These are phyloP conservation scores for Drosophila nikananu DNA, from an alignment of 1,140 invertebrate species.

Conservation along the genomic window DNA sequence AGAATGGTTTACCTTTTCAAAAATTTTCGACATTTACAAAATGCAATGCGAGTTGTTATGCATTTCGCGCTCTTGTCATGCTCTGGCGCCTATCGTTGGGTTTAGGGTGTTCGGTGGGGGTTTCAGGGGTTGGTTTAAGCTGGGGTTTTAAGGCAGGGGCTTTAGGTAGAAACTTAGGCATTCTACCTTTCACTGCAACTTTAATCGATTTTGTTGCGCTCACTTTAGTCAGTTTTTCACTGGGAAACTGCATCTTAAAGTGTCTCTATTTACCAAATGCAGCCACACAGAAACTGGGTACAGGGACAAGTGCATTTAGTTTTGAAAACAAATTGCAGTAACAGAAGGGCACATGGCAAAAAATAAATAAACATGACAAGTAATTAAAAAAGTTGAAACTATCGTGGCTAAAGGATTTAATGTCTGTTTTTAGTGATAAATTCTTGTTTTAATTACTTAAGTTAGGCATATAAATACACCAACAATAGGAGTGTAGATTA, in stretches of 20 bases:
- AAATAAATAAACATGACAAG: not conserved
- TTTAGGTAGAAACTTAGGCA: no score
- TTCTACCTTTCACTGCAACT: not conserved
- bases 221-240: conserved; percentile 14
- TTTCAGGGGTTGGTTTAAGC: not conserved
- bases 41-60: conserved; percentile 49
- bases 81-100: conserved; percentile 25
- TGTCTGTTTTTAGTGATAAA: no score
- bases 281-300: conserved; percentile 6
- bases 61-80: conserved; percentile 56
- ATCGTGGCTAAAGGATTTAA: no score
- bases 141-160: no score
- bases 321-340: conserved; percentile 9
- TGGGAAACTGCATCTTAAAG: conserved; percentile 1
- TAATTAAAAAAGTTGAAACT: not conserved
- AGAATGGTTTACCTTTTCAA: conserved; percentile 53
- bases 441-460: not conserved
- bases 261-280: conserved; percentile 5
- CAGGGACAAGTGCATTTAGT: conserved; percentile 5
- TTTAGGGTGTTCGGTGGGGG: not conserved
- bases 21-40: conserved; percentile 43
- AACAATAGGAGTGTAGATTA: not conserved
- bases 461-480: not conserved
- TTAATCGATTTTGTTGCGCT: conserved; percentile 36
- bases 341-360: not conserved